Percentiles rank a stretch among this genome's conserved stretches.
These are phyloP conservation scores for Aptenodytes patagonicus DNA, from an alignment of 2,113 vertebrate genomes.

Conservation along the genomic window DNA sequence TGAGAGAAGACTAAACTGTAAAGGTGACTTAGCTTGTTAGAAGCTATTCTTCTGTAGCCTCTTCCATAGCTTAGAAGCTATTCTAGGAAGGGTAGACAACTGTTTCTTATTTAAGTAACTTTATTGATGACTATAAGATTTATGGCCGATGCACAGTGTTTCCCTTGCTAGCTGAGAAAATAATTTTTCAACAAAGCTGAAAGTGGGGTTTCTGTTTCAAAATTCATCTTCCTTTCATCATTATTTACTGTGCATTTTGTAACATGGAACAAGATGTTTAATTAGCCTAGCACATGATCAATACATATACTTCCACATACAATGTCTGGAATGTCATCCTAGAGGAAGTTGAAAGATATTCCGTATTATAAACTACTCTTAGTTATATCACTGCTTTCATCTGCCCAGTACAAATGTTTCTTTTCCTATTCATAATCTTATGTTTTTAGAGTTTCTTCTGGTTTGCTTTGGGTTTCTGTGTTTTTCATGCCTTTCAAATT, in stretches of 20 bases:
- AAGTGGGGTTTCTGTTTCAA: not conserved
- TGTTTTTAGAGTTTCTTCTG: not conserved
- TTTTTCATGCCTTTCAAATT: constrained; percentile 32
- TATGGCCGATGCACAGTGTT: not conserved
- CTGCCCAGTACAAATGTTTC: not conserved
- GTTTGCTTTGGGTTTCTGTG: not conserved
- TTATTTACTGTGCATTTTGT: not conserved
- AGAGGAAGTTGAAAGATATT: constrained; percentile 10
- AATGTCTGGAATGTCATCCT: not conserved
- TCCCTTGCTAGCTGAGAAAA: not conserved
- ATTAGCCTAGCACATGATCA: not conserved
- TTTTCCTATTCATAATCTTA: constrained; percentile 33
- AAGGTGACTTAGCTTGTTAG: not conserved
- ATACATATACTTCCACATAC: not conserved
- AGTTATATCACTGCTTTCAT: constrained; percentile 15
- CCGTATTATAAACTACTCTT: not conserved
- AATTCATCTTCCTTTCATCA: not conserved
- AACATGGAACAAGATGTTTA: not conserved
- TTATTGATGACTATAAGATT: not conserved
- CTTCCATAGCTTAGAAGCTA: not conserved
- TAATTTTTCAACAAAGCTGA: not conserved
- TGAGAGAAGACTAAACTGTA: not conserved
- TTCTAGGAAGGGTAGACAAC: not conserved
- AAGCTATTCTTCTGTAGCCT: not conserved
- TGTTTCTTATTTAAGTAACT: not conserved